Conservation (phyloP, 2,797 vertebrate species). For the Periophthalmus magnuspinnatus region DNA sequence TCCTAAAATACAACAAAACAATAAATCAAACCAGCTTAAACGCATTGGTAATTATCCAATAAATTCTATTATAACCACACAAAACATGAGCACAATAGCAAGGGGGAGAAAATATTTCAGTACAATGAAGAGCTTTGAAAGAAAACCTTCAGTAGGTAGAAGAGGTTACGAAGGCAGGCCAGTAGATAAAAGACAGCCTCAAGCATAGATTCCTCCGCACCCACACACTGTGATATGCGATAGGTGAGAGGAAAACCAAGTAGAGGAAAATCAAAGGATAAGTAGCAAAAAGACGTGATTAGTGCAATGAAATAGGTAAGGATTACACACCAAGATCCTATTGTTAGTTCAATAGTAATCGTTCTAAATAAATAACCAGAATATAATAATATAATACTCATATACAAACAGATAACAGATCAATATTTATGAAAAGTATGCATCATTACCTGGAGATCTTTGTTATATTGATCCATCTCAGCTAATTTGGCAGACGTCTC, state of each 20-base stretch:
- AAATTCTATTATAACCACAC: neutral
- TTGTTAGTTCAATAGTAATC: neutral
- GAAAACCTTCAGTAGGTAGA: constrained; percentile 95
- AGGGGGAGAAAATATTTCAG: constrained; percentile 28
- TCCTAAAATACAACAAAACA: constrained; percentile 74
- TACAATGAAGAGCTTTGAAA: constrained; percentile 60
- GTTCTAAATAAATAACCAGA: neutral
- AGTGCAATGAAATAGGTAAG: neutral
- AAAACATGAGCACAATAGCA: neutral
- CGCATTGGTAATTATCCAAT: neutral
- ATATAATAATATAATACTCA: neutral
- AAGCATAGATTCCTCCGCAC: constrained; percentile 92
- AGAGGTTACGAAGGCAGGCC: constrained; percentile 97
- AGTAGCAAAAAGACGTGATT: neutral
- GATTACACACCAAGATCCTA: neutral
- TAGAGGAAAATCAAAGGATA: neutral
- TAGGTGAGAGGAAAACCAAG: constrained; percentile 13
- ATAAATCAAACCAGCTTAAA: neutral
- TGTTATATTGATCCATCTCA: constrained; percentile 91
- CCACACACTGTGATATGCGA: constrained; percentile 81
- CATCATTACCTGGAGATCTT: constrained; percentile 84
- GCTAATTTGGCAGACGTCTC: constrained; percentile 89
- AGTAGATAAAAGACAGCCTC: constrained; percentile 95
- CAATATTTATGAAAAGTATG: neutral
- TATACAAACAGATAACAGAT: neutral